Conservation (phyloP, 2,888 invertebrate species). For the Aspidiotus destructor region DNA sequence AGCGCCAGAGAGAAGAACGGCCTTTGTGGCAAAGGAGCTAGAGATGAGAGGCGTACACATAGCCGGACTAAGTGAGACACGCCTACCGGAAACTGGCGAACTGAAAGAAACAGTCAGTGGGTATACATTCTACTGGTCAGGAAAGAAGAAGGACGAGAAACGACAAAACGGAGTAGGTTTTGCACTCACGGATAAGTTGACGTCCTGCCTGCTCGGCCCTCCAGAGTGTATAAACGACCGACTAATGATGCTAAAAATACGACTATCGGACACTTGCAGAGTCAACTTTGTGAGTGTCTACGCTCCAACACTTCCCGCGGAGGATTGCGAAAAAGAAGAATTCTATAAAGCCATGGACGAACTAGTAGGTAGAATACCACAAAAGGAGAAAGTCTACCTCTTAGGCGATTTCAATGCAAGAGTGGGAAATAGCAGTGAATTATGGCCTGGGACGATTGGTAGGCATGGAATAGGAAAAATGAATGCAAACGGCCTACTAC, state of each 20-base stretch:
- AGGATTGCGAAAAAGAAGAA: neutral
- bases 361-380: neutral
- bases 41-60: neutral
- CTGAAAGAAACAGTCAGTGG: neutral
- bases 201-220: neutral
- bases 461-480: neutral
- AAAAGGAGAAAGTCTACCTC: neutral
- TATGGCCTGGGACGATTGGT: neutral
- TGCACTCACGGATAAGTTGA: neutral
- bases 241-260: neutral
- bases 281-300: neutral
- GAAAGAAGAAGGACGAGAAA: neutral
- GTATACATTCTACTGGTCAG: too few species aligned
- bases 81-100: neutral
- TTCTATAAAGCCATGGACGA: neutral
- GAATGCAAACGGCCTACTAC: neutral
- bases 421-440: neutral
- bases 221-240: neutral
- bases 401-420: neutral
- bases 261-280: neutral
- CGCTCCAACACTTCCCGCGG: neutral
- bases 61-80: neutral
- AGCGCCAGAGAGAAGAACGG: neutral
- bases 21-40: slow-evolving; percentile 2
- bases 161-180: neutral